Conservation (phyloP, 1,140 invertebrate genomes). For the Thalassaphorura encarpata region DNA sequence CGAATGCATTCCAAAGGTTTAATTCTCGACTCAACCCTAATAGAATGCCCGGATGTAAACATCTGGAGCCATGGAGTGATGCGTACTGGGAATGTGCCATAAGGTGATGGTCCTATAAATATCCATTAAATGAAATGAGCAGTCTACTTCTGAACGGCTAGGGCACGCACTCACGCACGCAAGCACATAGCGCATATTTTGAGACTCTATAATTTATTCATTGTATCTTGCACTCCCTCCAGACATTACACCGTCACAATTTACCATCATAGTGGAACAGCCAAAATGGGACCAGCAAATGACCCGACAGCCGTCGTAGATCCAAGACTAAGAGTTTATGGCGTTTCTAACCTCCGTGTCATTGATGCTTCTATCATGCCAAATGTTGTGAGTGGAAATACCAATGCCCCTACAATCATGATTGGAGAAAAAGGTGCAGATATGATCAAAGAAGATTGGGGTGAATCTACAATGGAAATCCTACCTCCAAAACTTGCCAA, state of each 20-base stretch:
- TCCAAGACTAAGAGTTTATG: constrained; percentile 38
- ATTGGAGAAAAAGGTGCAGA: constrained; percentile 31
- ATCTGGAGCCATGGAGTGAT: constrained; percentile 47
- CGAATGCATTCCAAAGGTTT: constrained; percentile 34
- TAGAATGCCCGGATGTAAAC: constrained; percentile 47
- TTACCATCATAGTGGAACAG: constrained; percentile 37
- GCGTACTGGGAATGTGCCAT: constrained; percentile 39
- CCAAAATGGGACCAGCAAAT: constrained; percentile 27
- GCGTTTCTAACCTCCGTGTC: constrained; percentile 39
- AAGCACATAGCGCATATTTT: too few species aligned
- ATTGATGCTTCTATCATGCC: constrained; percentile 45
- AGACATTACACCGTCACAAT: constrained; percentile 31
- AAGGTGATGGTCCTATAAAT: constrained; percentile 11
- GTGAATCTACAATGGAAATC: constrained; percentile 17
- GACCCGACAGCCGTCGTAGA: constrained; percentile 32
- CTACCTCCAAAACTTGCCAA: constrained; percentile 13
- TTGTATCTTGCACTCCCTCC: too few species aligned
- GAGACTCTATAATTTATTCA: too few species aligned
- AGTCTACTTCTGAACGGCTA: too few species aligned
- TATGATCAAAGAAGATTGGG: constrained; percentile 37
- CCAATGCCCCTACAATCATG: constrained; percentile 38
- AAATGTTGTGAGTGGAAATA: constrained; percentile 41
- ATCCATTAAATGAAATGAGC: background rate
- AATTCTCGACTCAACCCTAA: constrained; percentile 48
- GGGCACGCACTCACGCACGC: too few species aligned